phyloP scores from a whole-genome alignment of 2,113 vertebrate genomes.

The Danionella cerebrum region DNA sequence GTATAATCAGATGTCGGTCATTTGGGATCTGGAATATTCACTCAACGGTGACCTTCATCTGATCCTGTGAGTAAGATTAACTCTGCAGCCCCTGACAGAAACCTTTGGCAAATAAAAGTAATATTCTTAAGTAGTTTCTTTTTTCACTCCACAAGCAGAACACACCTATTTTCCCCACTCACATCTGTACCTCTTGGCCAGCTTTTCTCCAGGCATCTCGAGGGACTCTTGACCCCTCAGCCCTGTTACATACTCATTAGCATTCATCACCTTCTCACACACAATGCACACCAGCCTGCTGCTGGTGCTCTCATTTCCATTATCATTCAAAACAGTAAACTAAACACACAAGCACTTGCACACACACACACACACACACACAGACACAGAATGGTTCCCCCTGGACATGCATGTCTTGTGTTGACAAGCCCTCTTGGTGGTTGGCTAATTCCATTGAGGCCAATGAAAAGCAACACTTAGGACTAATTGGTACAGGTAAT shows the following conservation, averaged over 20 bases:
- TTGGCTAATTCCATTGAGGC: background rate
- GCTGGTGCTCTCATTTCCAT: constrained; percentile 2
- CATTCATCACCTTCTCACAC: constrained; percentile 6
- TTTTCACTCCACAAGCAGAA: background rate
- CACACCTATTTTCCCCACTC: background rate
- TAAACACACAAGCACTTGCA: background rate
- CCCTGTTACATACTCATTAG: constrained; percentile 17
- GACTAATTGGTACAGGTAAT: constrained; percentile 16
- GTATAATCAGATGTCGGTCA: no score
- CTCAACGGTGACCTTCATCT: no score
- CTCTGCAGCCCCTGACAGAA: no score
- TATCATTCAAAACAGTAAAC: constrained; percentile 3
- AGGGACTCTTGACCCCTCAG: constrained; percentile 8
- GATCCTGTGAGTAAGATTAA: no score
- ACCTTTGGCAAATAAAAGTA: no score
- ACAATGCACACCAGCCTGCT: background rate
- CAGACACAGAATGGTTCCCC: background rate
- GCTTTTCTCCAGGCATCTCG: background rate
- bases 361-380: background rate
- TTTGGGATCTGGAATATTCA: no score
- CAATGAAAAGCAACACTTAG: constrained; percentile 17
- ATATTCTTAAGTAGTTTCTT: no score
- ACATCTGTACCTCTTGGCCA: background rate
- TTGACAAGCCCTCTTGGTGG: constrained; percentile 16
- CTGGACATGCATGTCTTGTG: background rate